phyloP scores from a whole-genome alignment of 2,797 vertebrate genomes.

The Danio albolineatus region DNA sequence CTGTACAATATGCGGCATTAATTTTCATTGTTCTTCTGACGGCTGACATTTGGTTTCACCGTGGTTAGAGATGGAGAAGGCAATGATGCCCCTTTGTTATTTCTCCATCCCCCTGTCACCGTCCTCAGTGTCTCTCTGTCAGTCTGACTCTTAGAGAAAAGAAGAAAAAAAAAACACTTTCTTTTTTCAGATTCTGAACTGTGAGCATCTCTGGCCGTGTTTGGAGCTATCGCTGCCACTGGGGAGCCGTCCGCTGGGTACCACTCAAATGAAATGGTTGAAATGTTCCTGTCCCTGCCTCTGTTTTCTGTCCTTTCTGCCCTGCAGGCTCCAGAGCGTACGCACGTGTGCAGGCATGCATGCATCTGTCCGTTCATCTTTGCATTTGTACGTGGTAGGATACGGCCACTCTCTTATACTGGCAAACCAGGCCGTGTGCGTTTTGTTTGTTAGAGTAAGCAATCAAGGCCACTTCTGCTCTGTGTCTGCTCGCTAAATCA shows the following conservation, averaged over 20 bases:
- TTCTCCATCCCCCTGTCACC: conserved; percentile 1
- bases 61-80: conserved; percentile 36
- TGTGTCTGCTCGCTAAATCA: conserved; percentile 36
- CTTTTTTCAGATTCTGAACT: conserved; percentile 15
- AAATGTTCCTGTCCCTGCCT: conserved; percentile 64
- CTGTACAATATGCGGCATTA: conserved; percentile 22
- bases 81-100: conserved; percentile 40
- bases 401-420: neutral
- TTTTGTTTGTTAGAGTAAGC: conserved; percentile 35
- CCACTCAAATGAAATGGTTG: conserved; percentile 63
- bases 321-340: neutral
- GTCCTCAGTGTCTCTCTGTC: neutral
- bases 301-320: conserved; percentile 48
- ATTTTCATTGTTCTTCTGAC: conserved; percentile 45
- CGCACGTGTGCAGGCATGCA: neutral
- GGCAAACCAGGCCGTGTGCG: neutral
- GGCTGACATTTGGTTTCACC: conserved; percentile 41
- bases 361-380: conserved; percentile 20
- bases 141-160: conserved; percentile 21
- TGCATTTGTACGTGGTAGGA: neutral
- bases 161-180: neutral
- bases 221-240: conserved; percentile 15
- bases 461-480: conserved; percentile 14
- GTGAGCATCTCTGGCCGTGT: neutral
- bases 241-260: conserved; percentile 58